phyloP scores from a whole-genome alignment of 2,113 vertebrate species.

The Epinephelus moara region DNA sequence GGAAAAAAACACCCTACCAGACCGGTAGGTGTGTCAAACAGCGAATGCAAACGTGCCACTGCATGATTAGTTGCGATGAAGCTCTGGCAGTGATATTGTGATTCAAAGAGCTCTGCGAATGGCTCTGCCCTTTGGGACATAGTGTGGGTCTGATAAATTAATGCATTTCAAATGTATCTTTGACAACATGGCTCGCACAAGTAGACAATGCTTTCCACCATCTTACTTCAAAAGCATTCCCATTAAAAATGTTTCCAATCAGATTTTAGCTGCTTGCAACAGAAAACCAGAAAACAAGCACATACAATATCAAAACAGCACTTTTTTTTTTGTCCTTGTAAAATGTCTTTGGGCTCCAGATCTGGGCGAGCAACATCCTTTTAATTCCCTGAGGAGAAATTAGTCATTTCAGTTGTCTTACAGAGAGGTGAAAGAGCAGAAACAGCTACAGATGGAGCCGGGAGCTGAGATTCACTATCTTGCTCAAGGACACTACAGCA shows the following conservation, averaged over 20 bases:
- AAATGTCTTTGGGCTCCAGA: slow-evolving; percentile 2
- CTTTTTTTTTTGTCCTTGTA: slow-evolving; percentile 2
- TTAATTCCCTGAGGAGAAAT: not conserved
- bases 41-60: not conserved
- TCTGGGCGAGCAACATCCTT: slow-evolving; percentile 21
- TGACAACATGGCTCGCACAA: slow-evolving; percentile 52
- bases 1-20: not conserved
- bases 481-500: slow-evolving; percentile 14
- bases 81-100: slow-evolving; percentile 16
- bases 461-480: slow-evolving; percentile 16
- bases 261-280: slow-evolving; percentile 53
- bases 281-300: slow-evolving; percentile 31
- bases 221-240: slow-evolving; percentile 66
- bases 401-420: slow-evolving; percentile 9
- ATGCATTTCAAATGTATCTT: slow-evolving; percentile 65
- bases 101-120: slow-evolving; percentile 23
- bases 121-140: slow-evolving; percentile 37
- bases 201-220: slow-evolving; percentile 38
- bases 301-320: not conserved
- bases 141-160: slow-evolving; percentile 58
- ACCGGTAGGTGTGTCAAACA: slow-evolving; percentile 14
- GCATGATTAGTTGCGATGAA: not conserved
- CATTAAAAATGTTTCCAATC: slow-evolving; percentile 74
- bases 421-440: not conserved
- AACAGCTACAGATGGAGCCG: not conserved